A percentile compares a stretch with the other conserved stretches of the same genome.
Conservation (phyloP, 2,113 vertebrate genomes). For the Thymallus thymallus region DNA sequence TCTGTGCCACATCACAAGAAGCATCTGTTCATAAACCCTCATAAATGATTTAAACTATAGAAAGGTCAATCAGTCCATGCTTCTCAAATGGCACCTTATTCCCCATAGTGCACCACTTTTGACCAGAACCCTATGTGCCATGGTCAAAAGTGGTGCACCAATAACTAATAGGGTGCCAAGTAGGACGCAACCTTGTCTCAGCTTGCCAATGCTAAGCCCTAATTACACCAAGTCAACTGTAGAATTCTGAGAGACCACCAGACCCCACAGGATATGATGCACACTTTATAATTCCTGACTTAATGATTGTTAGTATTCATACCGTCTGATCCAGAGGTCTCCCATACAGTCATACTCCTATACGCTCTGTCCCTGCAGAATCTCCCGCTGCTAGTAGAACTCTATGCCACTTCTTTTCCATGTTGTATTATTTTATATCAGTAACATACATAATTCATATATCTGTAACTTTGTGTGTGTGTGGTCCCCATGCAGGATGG, state of each 20-base stretch:
- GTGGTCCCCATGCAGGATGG: conserved; percentile 73
- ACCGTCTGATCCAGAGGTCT: conserved; percentile 52
- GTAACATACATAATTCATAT: background rate
- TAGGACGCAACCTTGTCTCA: background rate
- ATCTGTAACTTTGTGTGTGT: background rate
- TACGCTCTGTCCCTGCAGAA: background rate
- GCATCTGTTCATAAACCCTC: background rate
- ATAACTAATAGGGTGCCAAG: background rate
- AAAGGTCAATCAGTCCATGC: background rate
- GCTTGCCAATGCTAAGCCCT: too few relatives aligned
- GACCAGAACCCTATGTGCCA: background rate
- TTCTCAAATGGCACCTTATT: background rate
- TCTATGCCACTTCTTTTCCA: background rate
- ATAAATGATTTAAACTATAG: background rate
- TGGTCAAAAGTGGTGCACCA: background rate
- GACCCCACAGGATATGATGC: background rate
- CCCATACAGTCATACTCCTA: background rate
- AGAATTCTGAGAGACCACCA: too few relatives aligned
- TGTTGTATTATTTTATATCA: background rate
- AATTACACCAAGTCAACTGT: too few relatives aligned
- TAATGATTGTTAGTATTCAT: background rate
- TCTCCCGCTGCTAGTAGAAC: background rate
- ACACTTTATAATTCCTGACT: background rate
- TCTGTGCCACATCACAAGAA: background rate
- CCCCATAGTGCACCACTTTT: background rate